Percentiles rank a stretch among this genome's conserved stretches.
Evolutionary conservation across 2,888 invertebrate genomes (phyloP).

Genomic region (Hypselothyrea guttata): DNA sequence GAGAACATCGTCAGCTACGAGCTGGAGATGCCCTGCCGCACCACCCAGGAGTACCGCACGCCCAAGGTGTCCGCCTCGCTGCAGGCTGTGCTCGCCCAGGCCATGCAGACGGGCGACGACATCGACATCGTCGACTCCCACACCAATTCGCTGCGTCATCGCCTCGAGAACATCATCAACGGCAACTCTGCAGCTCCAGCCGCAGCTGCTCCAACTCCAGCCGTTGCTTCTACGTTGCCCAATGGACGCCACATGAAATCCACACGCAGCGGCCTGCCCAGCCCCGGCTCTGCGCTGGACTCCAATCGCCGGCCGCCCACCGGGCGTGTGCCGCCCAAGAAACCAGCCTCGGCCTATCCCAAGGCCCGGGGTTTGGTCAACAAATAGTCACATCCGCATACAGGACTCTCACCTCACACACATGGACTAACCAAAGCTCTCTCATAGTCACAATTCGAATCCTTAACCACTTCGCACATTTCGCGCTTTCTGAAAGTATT

Average conservation of each 20-base stretch:
- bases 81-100: constrained; percentile 82
- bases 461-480: constrained; percentile 52
- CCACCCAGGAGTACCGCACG: constrained; percentile 82
- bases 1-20: constrained; percentile 82
- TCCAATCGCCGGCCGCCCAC: constrained; percentile 79
- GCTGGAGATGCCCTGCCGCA: constrained; percentile 82
- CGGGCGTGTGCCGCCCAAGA: constrained; percentile 77
- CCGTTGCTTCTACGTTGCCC: constrained; percentile 31
- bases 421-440: constrained; percentile 16
- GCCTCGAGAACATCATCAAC: constrained; percentile 82
- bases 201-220: constrained; percentile 27
- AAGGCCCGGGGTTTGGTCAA: constrained; percentile 82
- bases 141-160: constrained; percentile 80
- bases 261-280: constrained; percentile 66
- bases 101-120: constrained; percentile 82
- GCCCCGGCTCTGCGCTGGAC: constrained; percentile 74
- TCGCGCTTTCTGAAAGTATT: constrained; percentile 65
- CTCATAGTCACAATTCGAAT: constrained; percentile 39
- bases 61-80: constrained; percentile 82
- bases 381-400: constrained; percentile 70
- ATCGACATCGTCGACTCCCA: constrained; percentile 81
- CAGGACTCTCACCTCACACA: constrained; percentile 23
- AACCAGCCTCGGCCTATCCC: constrained; percentile 82
- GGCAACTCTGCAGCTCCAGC: constrained; percentile 58
- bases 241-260: constrained; percentile 74